Conservation (phyloP, 1,140 invertebrate species). For the Centruroides sculpturatus region DNA sequence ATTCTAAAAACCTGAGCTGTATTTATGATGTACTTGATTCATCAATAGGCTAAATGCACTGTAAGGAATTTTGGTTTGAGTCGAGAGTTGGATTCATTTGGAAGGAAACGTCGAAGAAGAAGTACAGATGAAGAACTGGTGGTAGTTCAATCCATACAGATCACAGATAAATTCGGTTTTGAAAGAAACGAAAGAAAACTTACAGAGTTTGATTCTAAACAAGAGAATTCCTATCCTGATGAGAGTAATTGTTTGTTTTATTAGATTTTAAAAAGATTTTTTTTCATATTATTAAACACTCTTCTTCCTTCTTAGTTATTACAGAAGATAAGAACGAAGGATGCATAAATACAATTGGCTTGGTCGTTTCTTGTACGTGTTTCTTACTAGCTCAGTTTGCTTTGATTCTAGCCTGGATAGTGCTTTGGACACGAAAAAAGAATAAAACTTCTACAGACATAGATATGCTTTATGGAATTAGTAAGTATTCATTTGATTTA, state of each 20-base stretch:
- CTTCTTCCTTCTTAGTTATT: neutral
- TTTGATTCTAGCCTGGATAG: constrained; percentile 65
- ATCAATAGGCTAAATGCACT: constrained; percentile 8
- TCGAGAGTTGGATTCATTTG: constrained; percentile 10
- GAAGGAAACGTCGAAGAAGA: constrained; percentile 28
- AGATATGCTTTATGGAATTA: no score
- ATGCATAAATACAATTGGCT: constrained; percentile 59
- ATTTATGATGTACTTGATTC: neutral
- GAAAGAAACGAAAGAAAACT: constrained; percentile 14
- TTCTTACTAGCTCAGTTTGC: constrained; percentile 68
- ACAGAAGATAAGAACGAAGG: constrained; percentile 4
- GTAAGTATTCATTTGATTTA: no score
- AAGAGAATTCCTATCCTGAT: neutral
- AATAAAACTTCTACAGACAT: constrained; percentile 18
- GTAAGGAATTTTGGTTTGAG: constrained; percentile 3
- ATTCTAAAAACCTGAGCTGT: no score
- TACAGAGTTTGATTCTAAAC: neutral
- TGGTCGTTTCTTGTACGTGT: constrained; percentile 61
- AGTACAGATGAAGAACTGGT: constrained; percentile 55
- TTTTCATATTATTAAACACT: no score
- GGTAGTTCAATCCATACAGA: constrained; percentile 76
- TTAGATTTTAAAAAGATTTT: no score
- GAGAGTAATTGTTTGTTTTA: neutral
- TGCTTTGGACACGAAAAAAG: constrained; percentile 55
- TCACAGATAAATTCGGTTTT: constrained; percentile 67